phyloP scores from a whole-genome alignment of 2,113 vertebrate genomes.

The Malaclemys terrapin region DNA sequence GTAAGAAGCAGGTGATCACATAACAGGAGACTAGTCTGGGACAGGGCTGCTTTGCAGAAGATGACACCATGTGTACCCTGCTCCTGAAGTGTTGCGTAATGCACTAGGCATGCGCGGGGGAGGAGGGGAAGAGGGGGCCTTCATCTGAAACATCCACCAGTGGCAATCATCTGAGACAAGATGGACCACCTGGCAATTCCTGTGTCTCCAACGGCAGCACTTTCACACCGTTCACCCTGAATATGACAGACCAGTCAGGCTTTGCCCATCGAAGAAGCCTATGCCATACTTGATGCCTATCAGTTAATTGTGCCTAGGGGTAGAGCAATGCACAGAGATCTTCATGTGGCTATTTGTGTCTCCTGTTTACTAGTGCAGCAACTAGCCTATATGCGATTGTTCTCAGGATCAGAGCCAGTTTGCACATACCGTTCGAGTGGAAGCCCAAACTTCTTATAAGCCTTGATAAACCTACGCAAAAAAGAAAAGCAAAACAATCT shows the following conservation, averaged over 20 bases:
- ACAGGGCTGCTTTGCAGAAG: neutral
- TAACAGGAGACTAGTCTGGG: neutral
- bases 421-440: conserved; percentile 92
- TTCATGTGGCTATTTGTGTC: neutral
- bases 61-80: neutral
- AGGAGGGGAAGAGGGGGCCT: neutral
- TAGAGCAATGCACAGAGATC: neutral
- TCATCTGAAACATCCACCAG: neutral
- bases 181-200: neutral
- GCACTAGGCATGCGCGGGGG: too few species aligned
- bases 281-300: neutral
- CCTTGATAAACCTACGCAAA: conserved; percentile 94
- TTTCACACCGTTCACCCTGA: neutral
- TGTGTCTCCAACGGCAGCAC: neutral
- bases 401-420: neutral
- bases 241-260: neutral
- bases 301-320: neutral
- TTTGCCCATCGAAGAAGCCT: neutral
- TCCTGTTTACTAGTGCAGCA: neutral
- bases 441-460: conserved; percentile 98
- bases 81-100: neutral
- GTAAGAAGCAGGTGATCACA: neutral
- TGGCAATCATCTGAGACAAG: neutral
- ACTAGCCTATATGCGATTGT: neutral
- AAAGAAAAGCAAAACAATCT: neutral